phyloP scores from a whole-genome alignment of 2,888 invertebrate species.

The Trichopoda pennipes region DNA sequence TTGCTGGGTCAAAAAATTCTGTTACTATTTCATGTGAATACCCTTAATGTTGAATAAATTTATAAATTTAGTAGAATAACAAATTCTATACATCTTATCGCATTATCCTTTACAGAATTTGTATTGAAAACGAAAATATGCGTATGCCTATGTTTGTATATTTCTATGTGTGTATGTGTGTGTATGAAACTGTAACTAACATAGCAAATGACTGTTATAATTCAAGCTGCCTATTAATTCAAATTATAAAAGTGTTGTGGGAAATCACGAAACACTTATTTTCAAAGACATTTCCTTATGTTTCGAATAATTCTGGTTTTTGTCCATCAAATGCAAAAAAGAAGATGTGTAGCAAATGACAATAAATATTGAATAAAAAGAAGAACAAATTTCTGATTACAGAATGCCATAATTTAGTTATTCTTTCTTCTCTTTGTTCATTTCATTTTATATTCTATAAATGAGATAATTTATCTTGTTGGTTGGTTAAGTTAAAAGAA shows the following conservation, averaged over 20 bases:
- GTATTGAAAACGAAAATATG: no score
- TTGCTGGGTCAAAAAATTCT: no score
- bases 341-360: constrained; percentile 10
- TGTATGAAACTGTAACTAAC: constrained; percentile 1
- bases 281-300: constrained; percentile 21
- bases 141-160: background rate
- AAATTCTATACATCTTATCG: no score
- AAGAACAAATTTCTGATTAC: background rate
- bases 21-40: no score
- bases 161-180: background rate
- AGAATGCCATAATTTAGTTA: background rate
- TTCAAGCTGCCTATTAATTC: constrained; percentile 27
- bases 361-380: background rate
- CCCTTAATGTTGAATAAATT: no score
- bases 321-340: background rate
- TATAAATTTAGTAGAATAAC: no score
- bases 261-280: constrained; percentile 35
- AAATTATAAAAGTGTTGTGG: constrained; percentile 31
- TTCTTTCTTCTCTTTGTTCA: background rate
- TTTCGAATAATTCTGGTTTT: background rate
- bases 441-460: background rate
- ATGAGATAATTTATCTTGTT: constrained; percentile 24
- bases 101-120: no score
- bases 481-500: background rate
- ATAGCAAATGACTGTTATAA: constrained; percentile 12